Evolutionary conservation across 2,888 invertebrate genomes (phyloP).

Genomic region (Chloroclystis v-ata): DNA sequence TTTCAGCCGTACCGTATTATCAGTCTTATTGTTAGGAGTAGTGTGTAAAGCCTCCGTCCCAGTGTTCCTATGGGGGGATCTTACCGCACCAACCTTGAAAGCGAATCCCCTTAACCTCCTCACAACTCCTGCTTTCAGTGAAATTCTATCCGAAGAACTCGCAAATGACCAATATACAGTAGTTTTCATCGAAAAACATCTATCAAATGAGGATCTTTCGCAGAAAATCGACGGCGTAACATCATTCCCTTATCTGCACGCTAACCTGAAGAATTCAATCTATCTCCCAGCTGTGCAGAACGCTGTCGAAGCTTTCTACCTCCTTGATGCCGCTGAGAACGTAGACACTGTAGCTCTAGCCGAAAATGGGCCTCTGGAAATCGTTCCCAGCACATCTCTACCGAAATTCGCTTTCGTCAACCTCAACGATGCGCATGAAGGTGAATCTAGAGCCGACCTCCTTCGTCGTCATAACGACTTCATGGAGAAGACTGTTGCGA

Average conservation of each 20-base stretch:
- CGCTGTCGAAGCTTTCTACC: constrained; percentile 75
- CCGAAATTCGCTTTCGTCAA: constrained; percentile 73
- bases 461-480: constrained; percentile 79
- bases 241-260: constrained; percentile 57
- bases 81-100: constrained; percentile 39
- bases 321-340: constrained; percentile 59
- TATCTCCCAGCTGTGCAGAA: constrained; percentile 82
- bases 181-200: constrained; percentile 72
- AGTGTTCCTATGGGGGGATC: constrained; percentile 78
- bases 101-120: constrained; percentile 51
- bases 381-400: constrained; percentile 55
- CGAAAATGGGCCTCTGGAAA: constrained; percentile 53
- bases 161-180: constrained; percentile 59
- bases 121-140: constrained; percentile 53
- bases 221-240: constrained; percentile 61
- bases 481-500: constrained; percentile 73
- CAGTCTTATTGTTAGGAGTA: constrained; percentile 62
- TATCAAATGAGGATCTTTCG: constrained; percentile 80
- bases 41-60: constrained; percentile 69
- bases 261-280: constrained; percentile 49
- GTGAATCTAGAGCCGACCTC: constrained; percentile 74
- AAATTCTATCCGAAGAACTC: constrained; percentile 53
- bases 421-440: constrained; percentile 77
- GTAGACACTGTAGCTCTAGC: constrained; percentile 56
- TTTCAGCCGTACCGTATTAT: constrained; percentile 64